These are phyloP conservation scores for Melanotaenia parkinsoni DNA, from an alignment of 2,797 vertebrate species.

Conservation along the genomic window DNA sequence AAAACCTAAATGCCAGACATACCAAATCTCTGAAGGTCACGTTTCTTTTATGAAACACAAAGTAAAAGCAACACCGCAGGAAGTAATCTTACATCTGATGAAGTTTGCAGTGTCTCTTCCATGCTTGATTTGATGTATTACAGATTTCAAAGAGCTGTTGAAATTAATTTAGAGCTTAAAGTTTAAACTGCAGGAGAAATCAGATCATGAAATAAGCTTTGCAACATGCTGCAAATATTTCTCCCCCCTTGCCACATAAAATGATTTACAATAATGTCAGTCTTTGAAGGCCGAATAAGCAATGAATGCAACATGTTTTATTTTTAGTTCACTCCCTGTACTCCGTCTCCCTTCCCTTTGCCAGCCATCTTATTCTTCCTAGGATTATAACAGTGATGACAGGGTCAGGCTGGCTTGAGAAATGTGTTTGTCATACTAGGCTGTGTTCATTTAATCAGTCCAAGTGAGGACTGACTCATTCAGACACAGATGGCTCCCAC, in stretches of 20 bases:
- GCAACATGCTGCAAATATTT: neutral
- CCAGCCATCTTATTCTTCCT: constrained; percentile 5
- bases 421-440: constrained; percentile 18
- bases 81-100: neutral
- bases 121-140: neutral
- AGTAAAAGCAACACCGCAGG: neutral
- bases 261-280: neutral
- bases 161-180: neutral
- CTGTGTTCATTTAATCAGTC: constrained; percentile 28
- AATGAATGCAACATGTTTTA: neutral
- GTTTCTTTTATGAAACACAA: neutral
- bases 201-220: neutral
- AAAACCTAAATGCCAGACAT: neutral
- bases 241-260: neutral
- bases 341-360: neutral
- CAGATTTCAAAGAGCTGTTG: neutral
- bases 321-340: neutral
- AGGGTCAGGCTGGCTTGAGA: constrained; percentile 35
- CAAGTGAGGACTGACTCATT: constrained; percentile 43
- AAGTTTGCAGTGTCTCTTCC: neutral
- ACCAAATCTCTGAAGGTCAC: neutral
- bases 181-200: neutral
- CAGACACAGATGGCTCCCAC: constrained; percentile 47
- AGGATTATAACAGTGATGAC: constrained; percentile 23
- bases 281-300: neutral